Evolutionary conservation across 2,797 vertebrate species (phyloP), one percentile per base, ranked within the genome.

Genomic region (Chaunax sp.): DNA sequence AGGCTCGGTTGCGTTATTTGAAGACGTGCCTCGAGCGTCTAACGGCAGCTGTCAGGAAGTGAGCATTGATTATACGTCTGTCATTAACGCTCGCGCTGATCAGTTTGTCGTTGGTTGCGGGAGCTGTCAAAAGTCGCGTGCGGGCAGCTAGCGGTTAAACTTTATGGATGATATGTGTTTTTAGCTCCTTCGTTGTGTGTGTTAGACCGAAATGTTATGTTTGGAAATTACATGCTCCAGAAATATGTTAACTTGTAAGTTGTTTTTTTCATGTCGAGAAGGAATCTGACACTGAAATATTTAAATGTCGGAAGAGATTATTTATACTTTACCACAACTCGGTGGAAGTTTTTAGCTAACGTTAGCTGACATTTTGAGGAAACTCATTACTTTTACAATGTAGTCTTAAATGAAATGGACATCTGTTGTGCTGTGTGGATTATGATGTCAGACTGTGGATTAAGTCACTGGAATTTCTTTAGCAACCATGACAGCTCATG

Each of bases 11-110:
- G 1, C 15, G 69, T 37, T 74, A 3, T 75, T 64, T 19, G 79
- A 30, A 23, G 81, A 79, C 79, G 59, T 37, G 59, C 69, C 70
- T 74, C 61, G 50, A 69, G 68, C 78, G 83, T 88, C 77, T 66
- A 57, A 75, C 87, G 77, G 81, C 92, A 90, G 93, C 93, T 92
- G 94, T 93, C 94, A 93, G 83, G 90, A 90, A 92, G 87, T 85
- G 75, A 83, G 71, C 80, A 70, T 89, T 59, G 83, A 88, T 85
- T 72, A 73, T 73, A 47, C 69, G 66, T 75, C 78, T 86, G 87
- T 89, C 87, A 84, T 69, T 77, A 74, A 53, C 50, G 77, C 81
- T 83, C 75, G 78, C 82, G 85, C 75, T 25, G 76, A 78, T 67
- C 85, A 49, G 61, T 79, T 40, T 69, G 78, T 81, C 74, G 62